Evolutionary conservation across 2,888 invertebrate species (phyloP), one percentile per base, ranked within the genome.

Genomic region (Synanthedon vespiformis): DNA sequence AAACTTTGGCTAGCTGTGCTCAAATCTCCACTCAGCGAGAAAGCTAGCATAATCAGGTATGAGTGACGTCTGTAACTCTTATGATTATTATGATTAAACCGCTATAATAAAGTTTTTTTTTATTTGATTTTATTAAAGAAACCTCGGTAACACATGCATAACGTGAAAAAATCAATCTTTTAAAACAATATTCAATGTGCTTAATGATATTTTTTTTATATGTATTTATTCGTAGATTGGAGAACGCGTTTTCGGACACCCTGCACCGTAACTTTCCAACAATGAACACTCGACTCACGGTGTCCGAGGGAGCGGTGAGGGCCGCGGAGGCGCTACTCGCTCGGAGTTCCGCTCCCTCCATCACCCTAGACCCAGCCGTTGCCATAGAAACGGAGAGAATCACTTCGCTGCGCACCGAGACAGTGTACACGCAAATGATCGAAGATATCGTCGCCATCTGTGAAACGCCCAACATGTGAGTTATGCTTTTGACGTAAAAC

Each of bases 1-100:
- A 80, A 89, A 27, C 73, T 97, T 0, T 96, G 96, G 95, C 94
- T 95, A 0, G 91, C 93, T 1, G 70, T 97, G 16, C 85, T 96
- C 0, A 88, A 89, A 54, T 92, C 95, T 0, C 92, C 92, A 57
- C 92, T 95, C 50, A 95, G 95, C 2, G 97, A 97, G 69, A 96
- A 97, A 70, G 92, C 92, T 1, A 94, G 93, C 48, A 92, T 96
- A 52, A 90, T 94, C 51, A 82, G 80, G 84, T 87, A 56, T 4
- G 22, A 22, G 22, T 22, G 22, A 22, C 8, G 34, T 34, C 34
- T 34, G 34, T 34, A 10, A 34, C 34, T 34, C 8, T 34, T 34
- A 2, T 34, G 2, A 0, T 34, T 34, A 8, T 34, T n/a, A n/a
- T n/a, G 0, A 34, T 34, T 34, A 34, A 34, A 34, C 0, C 34